Base-by-base conservation (phyloP, 2,113 vertebrate species). In the Pungitius pungitius region DNA sequence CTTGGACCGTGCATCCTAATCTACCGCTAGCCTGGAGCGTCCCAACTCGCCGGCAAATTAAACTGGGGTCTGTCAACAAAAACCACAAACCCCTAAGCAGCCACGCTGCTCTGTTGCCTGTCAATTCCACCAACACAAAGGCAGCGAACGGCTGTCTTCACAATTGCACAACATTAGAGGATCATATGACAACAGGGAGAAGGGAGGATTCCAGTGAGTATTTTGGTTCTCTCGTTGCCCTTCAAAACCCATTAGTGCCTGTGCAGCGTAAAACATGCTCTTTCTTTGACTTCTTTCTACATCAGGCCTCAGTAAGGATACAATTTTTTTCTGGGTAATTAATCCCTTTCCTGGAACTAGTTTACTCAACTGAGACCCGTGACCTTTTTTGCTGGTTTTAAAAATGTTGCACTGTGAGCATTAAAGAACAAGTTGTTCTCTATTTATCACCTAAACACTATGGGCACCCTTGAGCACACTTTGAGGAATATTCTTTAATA, bases 61-160 rank as follows among this genome's bases (percentile, higher is more conserved):
- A 67, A 26, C 15, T 4, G 74, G 59, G 75, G 66, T 70, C 77
- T 70, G 84, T 89, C 82, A 81, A 84, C 22, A 73, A 87, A 87
- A 87, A 73, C 78, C 78, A 77, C 78, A 52, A 79, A 57, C 71
- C 86, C 3, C 18, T 51, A 75, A 75, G 80, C 83, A 76, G 67
- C 82, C 72, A 82, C 83, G 57, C 72, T 56, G 56, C 73, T 89
- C 87, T 77, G 80, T 84, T 80, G 85, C 87, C 75, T 83, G 87
- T 88, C 88, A 88, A 89, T 90, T 84, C 82, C 51, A 55, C 82
- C 78, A 81, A 86, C 80, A 83, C 83, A 89, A 87, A 87, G 43
- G 69, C 79, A 81, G 77, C 69, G 82, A 77, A 78, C 67, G 30
- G 80, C 78, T 74, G 77, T 81, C 79, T 88, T 24, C 75, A 68